phyloP scores from a whole-genome alignment of 2,888 invertebrate genomes.

The Campaea margaritaria region DNA sequence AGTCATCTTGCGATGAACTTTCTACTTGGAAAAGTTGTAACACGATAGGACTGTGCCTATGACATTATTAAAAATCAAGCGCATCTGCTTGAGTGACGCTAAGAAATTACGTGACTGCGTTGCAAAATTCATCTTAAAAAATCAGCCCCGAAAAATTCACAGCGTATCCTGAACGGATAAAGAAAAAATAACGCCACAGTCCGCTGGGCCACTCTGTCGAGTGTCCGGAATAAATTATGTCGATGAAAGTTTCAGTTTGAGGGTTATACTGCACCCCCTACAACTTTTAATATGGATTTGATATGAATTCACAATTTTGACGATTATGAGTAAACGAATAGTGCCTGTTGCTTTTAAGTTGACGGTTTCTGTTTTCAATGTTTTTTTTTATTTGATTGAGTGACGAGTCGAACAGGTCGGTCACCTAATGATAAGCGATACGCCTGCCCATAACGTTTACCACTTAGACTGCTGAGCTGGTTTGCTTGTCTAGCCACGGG shows the following conservation, averaged over 20 bases:
- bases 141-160: conserved; percentile 68
- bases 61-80: conserved; percentile 80
- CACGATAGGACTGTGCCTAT: conserved; percentile 58
- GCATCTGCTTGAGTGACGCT: conserved; percentile 75
- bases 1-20: conserved; percentile 4
- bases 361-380: no score
- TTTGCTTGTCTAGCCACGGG: no score
- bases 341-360: conserved; percentile 2
- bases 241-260: conserved; percentile 77
- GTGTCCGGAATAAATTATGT: conserved; percentile 81
- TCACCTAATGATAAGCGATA: no score
- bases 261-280: conserved; percentile 57
- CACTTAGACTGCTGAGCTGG: no score
- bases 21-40: conserved; percentile 10
- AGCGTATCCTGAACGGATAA: conserved; percentile 69
- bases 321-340: conserved; percentile 36
- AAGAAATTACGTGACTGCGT: conserved; percentile 79
- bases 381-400: no score
- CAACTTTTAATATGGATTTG: conserved; percentile 60
- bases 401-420: no score
- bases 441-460: no score
- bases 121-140: conserved; percentile 75
- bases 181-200: conserved; percentile 70
- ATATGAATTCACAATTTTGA: conserved; percentile 57
- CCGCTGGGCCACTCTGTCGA: conserved; percentile 63